Evolutionary conservation across 2,888 invertebrate species (phyloP).

Genomic region (Elmis aenea): DNA sequence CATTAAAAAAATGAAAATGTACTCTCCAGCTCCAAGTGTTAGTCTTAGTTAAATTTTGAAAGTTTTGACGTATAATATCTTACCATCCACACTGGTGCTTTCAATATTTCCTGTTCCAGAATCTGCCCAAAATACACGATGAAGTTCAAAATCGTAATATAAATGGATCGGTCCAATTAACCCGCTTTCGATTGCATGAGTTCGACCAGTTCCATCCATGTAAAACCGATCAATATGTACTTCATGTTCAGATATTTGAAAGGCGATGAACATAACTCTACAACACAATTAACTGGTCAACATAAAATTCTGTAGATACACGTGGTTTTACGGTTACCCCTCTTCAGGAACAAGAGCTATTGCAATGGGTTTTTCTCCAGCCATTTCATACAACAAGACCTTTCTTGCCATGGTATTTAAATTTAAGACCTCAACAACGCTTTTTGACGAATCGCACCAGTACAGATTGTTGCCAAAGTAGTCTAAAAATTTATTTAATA

Average conservation of each 20-base stretch:
- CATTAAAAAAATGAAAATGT: constrained; percentile 2
- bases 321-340: constrained; percentile 47
- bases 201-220: constrained; percentile 59
- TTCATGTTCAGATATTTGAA: constrained; percentile 13
- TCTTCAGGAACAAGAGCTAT: constrained; percentile 63
- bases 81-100: constrained; percentile 58
- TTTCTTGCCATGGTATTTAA: constrained; percentile 56
- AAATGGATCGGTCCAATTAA: constrained; percentile 53
- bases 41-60: too few relatives aligned
- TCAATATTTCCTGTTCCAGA: constrained; percentile 62
- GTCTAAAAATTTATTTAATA: constrained; percentile 48
- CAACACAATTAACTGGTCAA: constrained; percentile 1
- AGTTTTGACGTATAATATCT: too few relatives aligned
- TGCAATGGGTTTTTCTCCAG: constrained; percentile 60
- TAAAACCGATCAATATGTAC: constrained; percentile 62
- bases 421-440: constrained; percentile 61
- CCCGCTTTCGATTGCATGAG: constrained; percentile 43
- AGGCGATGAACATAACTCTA: constrained; percentile 36
- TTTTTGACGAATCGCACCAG: constrained; percentile 60
- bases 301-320: background rate
- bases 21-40: too few relatives aligned
- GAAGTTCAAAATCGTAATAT: constrained; percentile 53
- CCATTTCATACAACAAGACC: constrained; percentile 54
- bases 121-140: constrained; percentile 64
- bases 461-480: constrained; percentile 68